Evolutionary conservation across 2,888 invertebrate genomes (phyloP), one percentile per base, ranked within the genome.

Genomic region (Calliphora vomitoria): DNA sequence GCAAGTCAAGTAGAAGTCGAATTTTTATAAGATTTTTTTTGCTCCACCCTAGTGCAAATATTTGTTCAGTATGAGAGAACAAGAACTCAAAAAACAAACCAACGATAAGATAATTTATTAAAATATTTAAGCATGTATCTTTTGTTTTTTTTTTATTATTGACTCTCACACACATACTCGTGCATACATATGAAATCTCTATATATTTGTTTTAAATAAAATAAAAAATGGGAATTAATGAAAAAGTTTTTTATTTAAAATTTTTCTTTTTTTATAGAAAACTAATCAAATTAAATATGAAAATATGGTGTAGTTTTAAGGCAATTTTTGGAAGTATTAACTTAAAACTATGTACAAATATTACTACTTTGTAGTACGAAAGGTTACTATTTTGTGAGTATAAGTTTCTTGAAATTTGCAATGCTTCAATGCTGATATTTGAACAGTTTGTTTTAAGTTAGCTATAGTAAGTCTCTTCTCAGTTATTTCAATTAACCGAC

Each of bases 51-150:
- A 53, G 69, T 74, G 53, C 75, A 60, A 15, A 69, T 25, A 69
- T 35, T 38, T 18, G 50, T 18, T 20, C 5, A 60, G 55, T 25
- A 31, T 10, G 10, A 58, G 13, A 69, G 35, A 18, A 53, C 3
- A 55, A 20, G n/a, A 20, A 38, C 18, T 0, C 18, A 66, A 18
- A 64, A 31, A 71, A 58, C n/a, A 78, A 75, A 18, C 66, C 60
- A 72, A 72, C 31, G 78, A 85, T 80, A 87, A 85, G 85, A 82
- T 79, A 82, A 87, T 87, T 86, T 86, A 83, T 86, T 71, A 83
- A 86, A 86, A 82, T 79, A 74, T 82, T 86, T 86, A 58, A 72
- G 35, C 20, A 58, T 79, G 64, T 78, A 58, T 74, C 82, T 74
- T 66, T 83, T 83, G 68, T 76, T 58, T 35, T 41, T 53, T 44